phyloP scores from a whole-genome alignment of 2,888 invertebrate species.

The Slavum lentiscoides region DNA sequence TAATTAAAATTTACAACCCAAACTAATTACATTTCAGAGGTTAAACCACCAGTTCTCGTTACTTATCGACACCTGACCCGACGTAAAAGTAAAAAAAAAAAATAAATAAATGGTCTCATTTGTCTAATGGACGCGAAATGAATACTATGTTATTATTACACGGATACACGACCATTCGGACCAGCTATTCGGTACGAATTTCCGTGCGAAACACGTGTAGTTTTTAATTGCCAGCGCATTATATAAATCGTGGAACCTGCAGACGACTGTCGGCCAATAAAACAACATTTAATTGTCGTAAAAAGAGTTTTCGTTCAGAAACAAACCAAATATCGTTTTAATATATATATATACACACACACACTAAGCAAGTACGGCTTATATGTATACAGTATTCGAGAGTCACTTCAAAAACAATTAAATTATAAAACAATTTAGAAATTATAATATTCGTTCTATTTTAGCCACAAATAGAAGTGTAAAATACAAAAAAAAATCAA shows the following conservation, averaged over 20 bases:
- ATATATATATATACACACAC: no score
- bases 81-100: neutral
- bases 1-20: slow-evolving; percentile 50
- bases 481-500: no score
- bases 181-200: neutral
- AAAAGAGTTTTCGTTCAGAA: no score
- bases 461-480: no score
- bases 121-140: slow-evolving; percentile 47
- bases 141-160: slow-evolving; percentile 40
- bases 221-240: slow-evolving; percentile 19
- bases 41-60: slow-evolving; percentile 41
- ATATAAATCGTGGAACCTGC: neutral
- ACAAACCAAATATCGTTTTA: no score
- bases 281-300: no score
- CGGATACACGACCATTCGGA: neutral
- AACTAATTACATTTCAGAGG: slow-evolving; percentile 51
- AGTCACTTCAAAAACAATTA: no score
- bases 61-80: slow-evolving; percentile 50
- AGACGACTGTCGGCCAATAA: no score
- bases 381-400: no score
- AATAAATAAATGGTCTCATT: slow-evolving; percentile 39
- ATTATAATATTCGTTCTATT: no score
- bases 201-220: neutral
- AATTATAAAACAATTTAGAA: no score
- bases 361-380: no score